Conservation (phyloP, 2,797 vertebrate genomes). For the Psittacula derbiana region DNA sequence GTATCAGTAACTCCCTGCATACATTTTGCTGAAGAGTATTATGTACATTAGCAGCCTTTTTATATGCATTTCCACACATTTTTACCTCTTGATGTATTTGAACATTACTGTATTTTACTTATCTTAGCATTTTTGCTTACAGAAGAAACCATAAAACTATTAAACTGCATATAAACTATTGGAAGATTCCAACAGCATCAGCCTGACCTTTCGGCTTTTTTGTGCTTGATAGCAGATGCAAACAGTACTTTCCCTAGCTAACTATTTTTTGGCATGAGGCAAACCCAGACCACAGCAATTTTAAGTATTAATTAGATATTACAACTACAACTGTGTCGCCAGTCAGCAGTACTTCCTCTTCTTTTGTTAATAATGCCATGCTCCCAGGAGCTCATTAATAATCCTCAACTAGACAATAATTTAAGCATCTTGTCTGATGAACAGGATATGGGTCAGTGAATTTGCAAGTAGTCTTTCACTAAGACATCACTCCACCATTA, state of each 20-base stretch:
- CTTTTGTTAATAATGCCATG: not conserved
- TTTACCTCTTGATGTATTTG: not conserved
- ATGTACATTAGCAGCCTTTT: not conserved
- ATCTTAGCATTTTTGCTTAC: not conserved
- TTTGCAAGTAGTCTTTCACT: not conserved
- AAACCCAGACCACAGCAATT: not conserved
- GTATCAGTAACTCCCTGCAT: not conserved
- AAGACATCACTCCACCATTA: not conserved
- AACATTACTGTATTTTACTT: not conserved
- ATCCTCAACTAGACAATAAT: not conserved
- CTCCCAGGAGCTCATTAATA: conserved; percentile 11
- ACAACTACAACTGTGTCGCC: not conserved
- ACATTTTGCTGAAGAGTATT: not conserved
- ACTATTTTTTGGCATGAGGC: not conserved
- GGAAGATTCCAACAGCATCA: not conserved
- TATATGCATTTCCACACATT: not conserved
- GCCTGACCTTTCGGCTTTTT: not conserved
- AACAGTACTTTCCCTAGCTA: not conserved
- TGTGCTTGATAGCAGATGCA: not conserved
- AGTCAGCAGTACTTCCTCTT: not conserved
- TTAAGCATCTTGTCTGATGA: conserved; percentile 5
- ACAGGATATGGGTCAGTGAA: conserved; percentile 13
- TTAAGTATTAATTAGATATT: conserved; percentile 4
- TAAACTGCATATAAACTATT: not conserved
- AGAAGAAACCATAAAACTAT: not conserved